Conservation (phyloP, 30 jellyfish, hydroid and myxozoan genomes). For the Phacellophora camtschatica region DNA sequence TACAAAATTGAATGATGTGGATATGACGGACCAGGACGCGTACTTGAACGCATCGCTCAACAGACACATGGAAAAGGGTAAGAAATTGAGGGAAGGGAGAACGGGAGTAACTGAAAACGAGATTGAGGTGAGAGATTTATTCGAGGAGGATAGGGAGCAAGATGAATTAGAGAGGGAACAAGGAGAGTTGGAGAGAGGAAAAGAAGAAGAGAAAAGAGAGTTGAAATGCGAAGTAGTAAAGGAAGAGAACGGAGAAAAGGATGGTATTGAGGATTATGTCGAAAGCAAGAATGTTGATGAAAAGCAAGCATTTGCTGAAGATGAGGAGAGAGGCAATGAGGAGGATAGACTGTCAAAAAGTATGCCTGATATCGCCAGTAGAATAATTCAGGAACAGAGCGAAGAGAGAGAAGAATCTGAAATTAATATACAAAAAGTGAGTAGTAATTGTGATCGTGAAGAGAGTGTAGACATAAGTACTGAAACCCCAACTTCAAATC, state of each 20-base stretch:
- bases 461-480: not conserved
- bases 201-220: conserved; percentile 12
- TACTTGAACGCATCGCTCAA: not conserved
- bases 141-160: conserved; percentile 76
- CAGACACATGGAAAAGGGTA: conserved; percentile 26
- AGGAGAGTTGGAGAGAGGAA: not conserved
- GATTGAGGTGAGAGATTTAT: conserved; percentile 62
- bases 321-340: conserved; percentile 19
- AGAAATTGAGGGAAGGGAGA: conserved; percentile 29
- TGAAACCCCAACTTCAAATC: not conserved
- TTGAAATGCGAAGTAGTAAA: not conserved
- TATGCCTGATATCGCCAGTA: not conserved
- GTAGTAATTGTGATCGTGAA: not conserved
- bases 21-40: conserved; percentile 62
- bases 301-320: not conserved
- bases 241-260: not conserved
- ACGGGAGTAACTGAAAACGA: conserved; percentile 55
- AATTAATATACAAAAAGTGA: not conserved
- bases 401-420: not conserved
- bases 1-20: conserved; percentile 68
- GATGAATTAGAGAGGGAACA: conserved; percentile 33
- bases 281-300: not conserved
- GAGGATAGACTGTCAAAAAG: not conserved
- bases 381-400: not conserved
- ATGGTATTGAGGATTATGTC: not conserved